These are phyloP conservation scores for Monochamus alternatus DNA, from an alignment of 2,888 invertebrate species.

Conservation along the genomic window DNA sequence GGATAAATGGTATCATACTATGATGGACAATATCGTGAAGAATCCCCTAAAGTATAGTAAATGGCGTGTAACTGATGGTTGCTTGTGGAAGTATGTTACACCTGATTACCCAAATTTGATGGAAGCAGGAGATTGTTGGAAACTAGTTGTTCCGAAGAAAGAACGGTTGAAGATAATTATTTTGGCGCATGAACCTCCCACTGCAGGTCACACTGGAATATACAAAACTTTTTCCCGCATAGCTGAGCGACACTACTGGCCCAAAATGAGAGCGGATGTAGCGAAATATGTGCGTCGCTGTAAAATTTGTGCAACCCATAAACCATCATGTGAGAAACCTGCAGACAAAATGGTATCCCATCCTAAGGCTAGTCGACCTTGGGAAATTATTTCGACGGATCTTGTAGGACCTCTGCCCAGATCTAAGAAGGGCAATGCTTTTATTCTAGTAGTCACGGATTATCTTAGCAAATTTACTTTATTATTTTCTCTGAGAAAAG, in stretches of 20 bases:
- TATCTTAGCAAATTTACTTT: slow-evolving; percentile 12
- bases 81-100: slow-evolving; percentile 9
- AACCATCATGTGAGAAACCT: slow-evolving; percentile 21
- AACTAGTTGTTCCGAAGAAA: slow-evolving; percentile 6
- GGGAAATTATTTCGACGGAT: slow-evolving; percentile 37
- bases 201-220: slow-evolving; percentile 17
- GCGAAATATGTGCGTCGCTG: slow-evolving; percentile 13
- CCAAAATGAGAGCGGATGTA: slow-evolving; percentile 34
- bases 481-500: slow-evolving; percentile 24
- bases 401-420: slow-evolving; percentile 38
- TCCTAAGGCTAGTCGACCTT: slow-evolving; percentile 22
- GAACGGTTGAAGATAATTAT: neutral
- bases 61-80: slow-evolving; percentile 12
- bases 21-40: neutral
- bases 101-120: neutral
- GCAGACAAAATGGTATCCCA: slow-evolving; percentile 33
- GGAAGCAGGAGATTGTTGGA: slow-evolving; percentile 7
- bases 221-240: slow-evolving; percentile 32
- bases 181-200: slow-evolving; percentile 30
- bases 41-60: slow-evolving; percentile 12
- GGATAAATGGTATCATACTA: slow-evolving; percentile 21
- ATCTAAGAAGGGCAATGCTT: slow-evolving; percentile 30
- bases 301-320: slow-evolving; percentile 27
- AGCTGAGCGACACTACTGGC: slow-evolving; percentile 34
- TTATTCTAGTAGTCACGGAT: slow-evolving; percentile 28